phyloP scores from a whole-genome alignment of 1,140 invertebrate species.

The Drosophila malerkotliana region DNA sequence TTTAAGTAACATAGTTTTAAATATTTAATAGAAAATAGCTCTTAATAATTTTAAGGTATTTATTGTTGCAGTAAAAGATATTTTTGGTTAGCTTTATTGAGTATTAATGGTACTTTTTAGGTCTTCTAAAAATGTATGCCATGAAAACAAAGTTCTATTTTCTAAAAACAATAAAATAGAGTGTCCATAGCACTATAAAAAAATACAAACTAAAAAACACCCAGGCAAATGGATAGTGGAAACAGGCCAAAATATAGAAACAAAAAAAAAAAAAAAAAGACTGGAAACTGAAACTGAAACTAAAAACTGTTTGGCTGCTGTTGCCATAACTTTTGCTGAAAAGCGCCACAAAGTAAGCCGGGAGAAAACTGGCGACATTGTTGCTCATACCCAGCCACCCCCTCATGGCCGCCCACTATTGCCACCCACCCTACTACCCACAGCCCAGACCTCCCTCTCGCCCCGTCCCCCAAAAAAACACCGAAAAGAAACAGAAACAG shows the following conservation, averaged over 20 bases:
- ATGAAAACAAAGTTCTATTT: no score
- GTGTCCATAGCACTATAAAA: slow-evolving; percentile 49
- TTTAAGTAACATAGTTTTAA: no score
- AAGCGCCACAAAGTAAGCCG: slow-evolving; percentile 75
- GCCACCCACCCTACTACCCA: neutral
- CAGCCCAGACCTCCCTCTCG: neutral
- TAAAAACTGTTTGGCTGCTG: slow-evolving; percentile 49
- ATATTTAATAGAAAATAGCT: no score
- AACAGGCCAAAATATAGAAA: slow-evolving; percentile 12
- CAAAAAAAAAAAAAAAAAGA: slow-evolving; percentile 11
- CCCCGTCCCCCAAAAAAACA: neutral
- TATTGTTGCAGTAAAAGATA: no score
- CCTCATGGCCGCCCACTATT: no score
- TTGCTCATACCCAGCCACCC: slow-evolving; percentile 42
- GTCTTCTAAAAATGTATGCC: no score
- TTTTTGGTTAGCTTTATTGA: no score
- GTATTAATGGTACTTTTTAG: no score
- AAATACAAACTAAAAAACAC: slow-evolving; percentile 16
- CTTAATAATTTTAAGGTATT: neutral
- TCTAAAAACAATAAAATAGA: slow-evolving; percentile 5
- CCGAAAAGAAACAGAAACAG: slow-evolving; percentile 22
- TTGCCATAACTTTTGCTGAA: slow-evolving; percentile 58
- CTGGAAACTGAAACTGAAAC: slow-evolving; percentile 38
- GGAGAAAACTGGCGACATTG: slow-evolving; percentile 74
- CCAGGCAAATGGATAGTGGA: neutral